Percentiles rank a stretch among this genome's conserved stretches.
phyloP scores from a whole-genome alignment of 1,140 invertebrate genomes.

The Caenorhabditis briggsae region DNA sequence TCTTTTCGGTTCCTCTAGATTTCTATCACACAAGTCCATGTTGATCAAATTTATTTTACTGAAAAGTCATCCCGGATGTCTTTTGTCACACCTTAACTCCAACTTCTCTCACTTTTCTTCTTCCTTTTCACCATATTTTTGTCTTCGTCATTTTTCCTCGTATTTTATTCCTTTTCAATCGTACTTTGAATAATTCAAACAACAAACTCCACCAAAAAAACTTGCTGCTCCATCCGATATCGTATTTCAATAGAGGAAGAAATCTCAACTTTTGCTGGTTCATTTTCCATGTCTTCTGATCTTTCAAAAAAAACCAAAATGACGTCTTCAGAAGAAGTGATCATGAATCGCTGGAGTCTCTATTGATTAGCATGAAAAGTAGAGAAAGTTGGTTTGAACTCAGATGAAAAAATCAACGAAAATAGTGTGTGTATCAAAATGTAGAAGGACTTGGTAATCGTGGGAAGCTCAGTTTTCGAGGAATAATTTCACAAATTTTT shows the following conservation, averaged over 20 bases:
- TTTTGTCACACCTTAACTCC: neutral
- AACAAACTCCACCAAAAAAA: neutral
- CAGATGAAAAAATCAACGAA: neutral
- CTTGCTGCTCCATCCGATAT: conserved; percentile 8
- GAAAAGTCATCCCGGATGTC: neutral
- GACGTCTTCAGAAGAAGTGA: conserved; percentile 35
- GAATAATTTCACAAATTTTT: too few relatives aligned
- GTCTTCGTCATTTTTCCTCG: neutral
- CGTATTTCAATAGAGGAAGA: conserved; percentile 2
- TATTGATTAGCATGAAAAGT: conserved; percentile 31
- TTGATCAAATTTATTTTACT: neutral
- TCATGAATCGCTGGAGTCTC: conserved; percentile 8
- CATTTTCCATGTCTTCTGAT: conserved; percentile 21
- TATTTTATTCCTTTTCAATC: neutral
- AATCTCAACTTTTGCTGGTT: neutral
- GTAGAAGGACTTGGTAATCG: neutral
- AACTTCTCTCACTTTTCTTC: conserved; percentile 24
- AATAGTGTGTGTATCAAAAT: neutral
- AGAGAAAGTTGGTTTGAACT: neutral
- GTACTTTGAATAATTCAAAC: conserved; percentile 22
- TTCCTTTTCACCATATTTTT: neutral
- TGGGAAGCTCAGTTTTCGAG: neutral
- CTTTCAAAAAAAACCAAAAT: conserved; percentile 23
- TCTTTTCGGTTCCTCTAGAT: too few relatives aligned
- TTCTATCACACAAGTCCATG: neutral